Base-by-base conservation (phyloP, 2,797 vertebrate species). In the Pempheris klunzingeri region DNA sequence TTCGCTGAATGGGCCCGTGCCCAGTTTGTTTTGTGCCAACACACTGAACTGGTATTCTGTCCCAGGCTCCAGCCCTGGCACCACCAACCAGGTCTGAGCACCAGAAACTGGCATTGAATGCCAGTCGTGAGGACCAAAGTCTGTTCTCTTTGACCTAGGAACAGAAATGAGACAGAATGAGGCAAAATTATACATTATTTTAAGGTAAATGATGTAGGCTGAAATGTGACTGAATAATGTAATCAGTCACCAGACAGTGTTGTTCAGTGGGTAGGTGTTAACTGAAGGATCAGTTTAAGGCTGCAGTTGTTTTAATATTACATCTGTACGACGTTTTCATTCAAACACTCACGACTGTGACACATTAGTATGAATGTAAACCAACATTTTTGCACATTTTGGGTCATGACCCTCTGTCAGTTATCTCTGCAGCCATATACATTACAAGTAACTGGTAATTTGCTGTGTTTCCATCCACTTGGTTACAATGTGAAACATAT, bases 41-140 rank as follows among this genome's bases (percentile, higher is more conserved):
- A 99, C 97, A 90, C 98, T 99, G 95, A 99, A 99, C 95, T 99
- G 98, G 94, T 99, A 99, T 4, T 97, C 97, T 1, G 97, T 99
- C 95, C 97, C 97, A 3, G 97, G 94, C 95, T 99, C 98, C 94
- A 99, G 90, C 52, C 94, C 96, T 70, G 97, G 96, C 90, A 99
- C 96, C 89, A 98, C 87, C 82, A 99, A 90, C 97, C 97, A 99
- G 36, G 75, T 97, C 90, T 96, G 96, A 88, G 96, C 95, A 82
- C 95, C 94, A 55, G 97, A 96, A 87, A 99, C 98, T 5, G 98
- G 96, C 87, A 98, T 94, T n/a, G 98, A 99, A 67, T 98, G 96
- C 98, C 98, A 99, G 93, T 99, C 97, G 0, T 99, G 98, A 81
- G 98, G 98, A 91, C 98, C 98, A 60, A 98, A 97, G 93, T 97